These are phyloP conservation scores for Phortica variegata DNA, from an alignment of 1,140 invertebrate species.

Conservation along the genomic window DNA sequence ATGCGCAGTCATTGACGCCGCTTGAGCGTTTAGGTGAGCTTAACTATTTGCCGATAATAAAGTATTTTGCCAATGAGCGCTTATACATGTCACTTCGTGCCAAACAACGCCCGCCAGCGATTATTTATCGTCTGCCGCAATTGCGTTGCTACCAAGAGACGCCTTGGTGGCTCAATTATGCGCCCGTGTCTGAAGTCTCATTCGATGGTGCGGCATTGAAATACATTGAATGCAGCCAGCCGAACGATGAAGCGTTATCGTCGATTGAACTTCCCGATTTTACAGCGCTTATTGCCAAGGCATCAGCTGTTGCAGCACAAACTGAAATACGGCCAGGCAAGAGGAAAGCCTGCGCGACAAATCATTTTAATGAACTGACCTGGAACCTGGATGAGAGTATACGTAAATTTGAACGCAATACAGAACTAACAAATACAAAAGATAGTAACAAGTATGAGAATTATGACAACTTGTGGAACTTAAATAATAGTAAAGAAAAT, in stretches of 20 bases:
- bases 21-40: background rate
- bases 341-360: background rate
- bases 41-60: conserved; percentile 29
- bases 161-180: conserved; percentile 20
- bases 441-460: no score
- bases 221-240: background rate
- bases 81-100: no score
- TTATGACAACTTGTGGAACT: no score
- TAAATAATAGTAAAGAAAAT: no score
- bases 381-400: conserved; percentile 12
- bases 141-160: conserved; percentile 3
- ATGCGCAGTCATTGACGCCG: background rate
- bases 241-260: no score
- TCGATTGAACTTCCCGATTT: no score
- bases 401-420: conserved; percentile 15
- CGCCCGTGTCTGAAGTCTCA: background rate
- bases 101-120: background rate
- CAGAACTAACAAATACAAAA: no score
- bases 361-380: background rate
- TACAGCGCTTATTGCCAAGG: conserved; percentile 4
- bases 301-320: conserved; percentile 5
- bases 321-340: background rate
- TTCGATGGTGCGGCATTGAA: no score
- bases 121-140: conserved; percentile 8
- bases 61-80: conserved; percentile 23